These are phyloP conservation scores for Callimico goeldii DNA, from an alignment of 2,797 vertebrate genomes.

Conservation along the genomic window DNA sequence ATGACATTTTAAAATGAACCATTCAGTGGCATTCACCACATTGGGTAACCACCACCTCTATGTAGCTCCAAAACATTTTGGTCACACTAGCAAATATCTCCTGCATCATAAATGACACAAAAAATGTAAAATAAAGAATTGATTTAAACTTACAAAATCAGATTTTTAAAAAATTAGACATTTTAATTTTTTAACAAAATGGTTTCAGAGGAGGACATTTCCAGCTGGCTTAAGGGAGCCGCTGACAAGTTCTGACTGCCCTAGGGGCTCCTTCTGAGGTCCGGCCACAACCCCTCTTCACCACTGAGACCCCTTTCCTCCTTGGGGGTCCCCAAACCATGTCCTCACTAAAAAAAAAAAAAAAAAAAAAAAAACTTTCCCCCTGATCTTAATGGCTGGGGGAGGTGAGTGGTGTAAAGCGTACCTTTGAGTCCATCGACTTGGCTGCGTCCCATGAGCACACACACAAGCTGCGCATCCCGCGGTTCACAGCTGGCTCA, in stretches of 20 bases:
- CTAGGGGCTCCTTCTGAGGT: neutral
- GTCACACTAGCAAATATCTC: neutral
- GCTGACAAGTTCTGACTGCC: neutral
- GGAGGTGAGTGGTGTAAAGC: neutral
- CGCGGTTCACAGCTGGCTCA: neutral
- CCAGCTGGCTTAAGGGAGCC: neutral
- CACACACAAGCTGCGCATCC: neutral
- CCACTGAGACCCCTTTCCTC: neutral
- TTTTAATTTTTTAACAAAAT: neutral
- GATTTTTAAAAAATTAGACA: neutral
- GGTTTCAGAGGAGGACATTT: neutral
- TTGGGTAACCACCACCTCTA: neutral
- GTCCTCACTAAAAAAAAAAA: neutral
- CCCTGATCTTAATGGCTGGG: neutral
- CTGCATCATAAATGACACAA: neutral
- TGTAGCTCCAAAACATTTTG: neutral
- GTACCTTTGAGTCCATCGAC: fast-evolving
- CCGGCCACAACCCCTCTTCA: neutral
- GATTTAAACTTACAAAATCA: neutral
- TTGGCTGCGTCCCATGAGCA: neutral
- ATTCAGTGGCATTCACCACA: neutral
- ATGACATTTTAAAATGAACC: neutral
- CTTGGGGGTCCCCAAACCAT: neutral
- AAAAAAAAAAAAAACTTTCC: too few relatives aligned
- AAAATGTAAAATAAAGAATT: neutral